Percentiles rank a stretch among this genome's conserved stretches.
Evolutionary conservation across 2,888 invertebrate genomes (phyloP).

Genomic region (Aphodius sticticus): DNA sequence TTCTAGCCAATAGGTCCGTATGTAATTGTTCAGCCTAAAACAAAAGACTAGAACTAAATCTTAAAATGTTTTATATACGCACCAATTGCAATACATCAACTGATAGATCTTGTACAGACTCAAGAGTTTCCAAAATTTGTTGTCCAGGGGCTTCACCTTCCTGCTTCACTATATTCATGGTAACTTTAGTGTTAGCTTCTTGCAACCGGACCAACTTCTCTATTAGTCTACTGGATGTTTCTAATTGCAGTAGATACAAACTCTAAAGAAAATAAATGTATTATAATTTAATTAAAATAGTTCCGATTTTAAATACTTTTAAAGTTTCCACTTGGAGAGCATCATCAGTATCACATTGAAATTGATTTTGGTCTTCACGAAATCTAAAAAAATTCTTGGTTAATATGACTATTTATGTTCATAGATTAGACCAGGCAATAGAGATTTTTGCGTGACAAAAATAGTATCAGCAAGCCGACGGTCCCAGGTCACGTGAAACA

Average conservation of each 20-base stretch:
- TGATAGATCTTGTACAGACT: constrained; percentile 57
- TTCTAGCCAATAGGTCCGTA: constrained; percentile 43
- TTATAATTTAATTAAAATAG: constrained; percentile 9
- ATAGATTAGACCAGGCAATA: too few species aligned
- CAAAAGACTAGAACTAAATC: constrained; percentile 10
- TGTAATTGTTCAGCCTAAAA: constrained; percentile 52
- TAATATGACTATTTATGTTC: neutral
- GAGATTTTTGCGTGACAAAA: too few species aligned
- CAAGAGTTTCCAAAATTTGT: constrained; percentile 51
- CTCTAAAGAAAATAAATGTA: constrained; percentile 30
- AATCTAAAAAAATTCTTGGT: constrained; percentile 16
- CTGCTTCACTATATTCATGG: constrained; percentile 48
- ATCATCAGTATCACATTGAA: constrained; percentile 12
- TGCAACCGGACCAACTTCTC: constrained; percentile 59
- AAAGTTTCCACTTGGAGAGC: constrained; percentile 25
- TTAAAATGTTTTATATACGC: constrained; percentile 36
- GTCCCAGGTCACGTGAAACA: too few species aligned
- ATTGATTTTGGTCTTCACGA: constrained; percentile 22
- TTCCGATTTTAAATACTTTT: constrained; percentile 30
- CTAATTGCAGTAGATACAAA: constrained; percentile 54
- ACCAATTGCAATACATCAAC: constrained; percentile 57
- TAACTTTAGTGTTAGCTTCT: constrained; percentile 54
- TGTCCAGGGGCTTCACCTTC: constrained; percentile 45
- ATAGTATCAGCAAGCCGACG: too few species aligned
- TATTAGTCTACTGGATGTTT: constrained; percentile 55